Evolutionary conservation across 2,888 invertebrate genomes (phyloP).

Genomic region (Boloria euphrosyne): DNA sequence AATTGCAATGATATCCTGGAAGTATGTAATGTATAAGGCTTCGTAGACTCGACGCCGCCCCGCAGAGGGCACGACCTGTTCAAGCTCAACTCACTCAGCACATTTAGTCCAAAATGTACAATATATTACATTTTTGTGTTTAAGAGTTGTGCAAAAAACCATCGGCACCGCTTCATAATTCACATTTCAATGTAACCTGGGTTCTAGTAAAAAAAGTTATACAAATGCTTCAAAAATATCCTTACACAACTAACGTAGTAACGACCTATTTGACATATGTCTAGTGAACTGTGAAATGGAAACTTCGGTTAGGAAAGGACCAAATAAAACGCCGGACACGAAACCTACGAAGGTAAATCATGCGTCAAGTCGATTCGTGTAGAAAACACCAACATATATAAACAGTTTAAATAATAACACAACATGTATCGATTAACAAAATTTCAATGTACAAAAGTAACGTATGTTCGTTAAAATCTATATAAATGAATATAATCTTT

Average conservation of each 20-base stretch:
- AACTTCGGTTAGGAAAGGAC: conserved; percentile 70
- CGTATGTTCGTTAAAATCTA: conserved; percentile 71
- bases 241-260: conserved; percentile 81
- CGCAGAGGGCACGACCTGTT: conserved; percentile 49
- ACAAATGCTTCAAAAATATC: conserved; percentile 82
- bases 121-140: conserved; percentile 78
- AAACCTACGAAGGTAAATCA: conserved; percentile 71
- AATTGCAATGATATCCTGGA: no score
- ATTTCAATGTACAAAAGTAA: conserved; percentile 81
- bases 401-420: conserved; percentile 80
- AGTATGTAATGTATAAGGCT: no score
- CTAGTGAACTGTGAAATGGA: conserved; percentile 75
- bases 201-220: conserved; percentile 80
- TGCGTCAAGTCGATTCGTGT: conserved; percentile 73
- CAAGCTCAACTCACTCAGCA: conserved; percentile 77
- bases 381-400: conserved; percentile 73
- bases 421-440: conserved; percentile 71
- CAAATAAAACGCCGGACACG: conserved; percentile 48
- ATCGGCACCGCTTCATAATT: conserved; percentile 75
- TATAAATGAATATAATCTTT: conserved; percentile 56
- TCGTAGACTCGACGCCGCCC: no score
- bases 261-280: conserved; percentile 69
- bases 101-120: conserved; percentile 82
- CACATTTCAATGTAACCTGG: conserved; percentile 71
- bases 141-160: conserved; percentile 78